Conservation (phyloP, 2,888 invertebrate species). For the Toxonevra muliebris region DNA sequence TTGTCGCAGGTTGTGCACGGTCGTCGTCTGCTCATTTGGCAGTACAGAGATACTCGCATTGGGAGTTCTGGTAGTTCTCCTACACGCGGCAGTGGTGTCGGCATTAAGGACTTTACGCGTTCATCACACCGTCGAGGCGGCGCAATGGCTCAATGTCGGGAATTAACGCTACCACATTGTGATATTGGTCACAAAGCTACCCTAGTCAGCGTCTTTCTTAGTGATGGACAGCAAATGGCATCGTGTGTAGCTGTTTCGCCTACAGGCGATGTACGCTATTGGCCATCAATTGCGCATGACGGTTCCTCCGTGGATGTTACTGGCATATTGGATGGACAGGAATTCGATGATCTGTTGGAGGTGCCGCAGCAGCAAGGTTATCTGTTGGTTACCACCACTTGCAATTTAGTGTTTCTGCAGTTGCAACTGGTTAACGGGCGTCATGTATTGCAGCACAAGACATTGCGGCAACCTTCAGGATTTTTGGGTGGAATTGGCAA, state of each 20-base stretch:
- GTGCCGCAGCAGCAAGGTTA: conserved; percentile 78
- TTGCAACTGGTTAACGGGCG: conserved; percentile 73
- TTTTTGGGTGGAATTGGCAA: conserved; percentile 90
- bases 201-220: conserved; percentile 77
- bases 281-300: conserved; percentile 90
- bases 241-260: conserved; percentile 93
- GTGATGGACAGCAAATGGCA: conserved; percentile 72
- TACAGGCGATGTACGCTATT: conserved; percentile 90
- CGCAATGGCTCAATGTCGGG: conserved; percentile 75
- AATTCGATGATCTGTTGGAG: conserved; percentile 79
- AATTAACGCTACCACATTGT: conserved; percentile 88
- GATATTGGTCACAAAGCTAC: conserved; percentile 91
- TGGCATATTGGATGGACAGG: conserved; percentile 87
- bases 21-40: conserved; percentile 87
- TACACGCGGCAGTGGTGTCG: conserved; percentile 28
- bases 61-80: conserved; percentile 44
- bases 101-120: conserved; percentile 47
- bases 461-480: conserved; percentile 78
- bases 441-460: conserved; percentile 73
- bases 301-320: conserved; percentile 84
- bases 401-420: conserved; percentile 80
- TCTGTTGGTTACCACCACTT: conserved; percentile 90
- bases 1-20: conserved; percentile 81
- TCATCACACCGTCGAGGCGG: conserved; percentile 65
- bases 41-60: conserved; percentile 68